Conservation (phyloP, 2,113 vertebrate species). For the Cynocephalus volans region DNA sequence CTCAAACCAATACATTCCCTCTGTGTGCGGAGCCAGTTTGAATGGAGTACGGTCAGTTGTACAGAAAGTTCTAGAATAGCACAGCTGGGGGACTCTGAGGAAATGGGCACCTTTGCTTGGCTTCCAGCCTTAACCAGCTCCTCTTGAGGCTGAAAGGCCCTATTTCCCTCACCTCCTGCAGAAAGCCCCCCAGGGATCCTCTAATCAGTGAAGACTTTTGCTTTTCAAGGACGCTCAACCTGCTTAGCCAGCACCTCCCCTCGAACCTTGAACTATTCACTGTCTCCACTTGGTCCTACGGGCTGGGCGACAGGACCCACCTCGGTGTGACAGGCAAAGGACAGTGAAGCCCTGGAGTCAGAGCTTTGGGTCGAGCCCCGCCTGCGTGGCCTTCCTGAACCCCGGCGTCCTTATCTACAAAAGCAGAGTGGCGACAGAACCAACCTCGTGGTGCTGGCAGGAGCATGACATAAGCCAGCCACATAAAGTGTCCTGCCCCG, state of each 20-base stretch:
- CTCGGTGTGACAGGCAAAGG: no score
- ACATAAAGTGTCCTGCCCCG: not conserved
- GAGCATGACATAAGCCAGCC: not conserved
- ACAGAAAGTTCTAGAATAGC: not conserved
- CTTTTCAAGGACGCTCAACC: not conserved
- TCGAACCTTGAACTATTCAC: not conserved
- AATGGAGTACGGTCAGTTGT: accelerated
- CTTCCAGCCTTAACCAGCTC: not conserved
- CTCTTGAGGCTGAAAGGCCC: not conserved
- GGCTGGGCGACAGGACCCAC: accelerated
- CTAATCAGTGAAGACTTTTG: not conserved
- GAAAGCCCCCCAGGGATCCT: not conserved
- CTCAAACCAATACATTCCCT: not conserved
- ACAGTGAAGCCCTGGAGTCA: not conserved
- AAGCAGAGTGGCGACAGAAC: accelerated
- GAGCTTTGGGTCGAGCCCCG: not conserved
- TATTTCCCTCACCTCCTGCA: not conserved
- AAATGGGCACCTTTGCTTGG: not conserved
- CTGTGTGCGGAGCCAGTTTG: not conserved
- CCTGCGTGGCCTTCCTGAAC: not conserved
- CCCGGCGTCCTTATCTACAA: not conserved
- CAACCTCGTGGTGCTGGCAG: accelerated
- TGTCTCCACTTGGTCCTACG: not conserved
- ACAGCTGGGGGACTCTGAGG: not conserved
- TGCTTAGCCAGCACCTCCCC: not conserved